These are phyloP conservation scores for Pipistrellus pygmaeus DNA, from an alignment of 2,797 vertebrate genomes.

Conservation along the genomic window DNA sequence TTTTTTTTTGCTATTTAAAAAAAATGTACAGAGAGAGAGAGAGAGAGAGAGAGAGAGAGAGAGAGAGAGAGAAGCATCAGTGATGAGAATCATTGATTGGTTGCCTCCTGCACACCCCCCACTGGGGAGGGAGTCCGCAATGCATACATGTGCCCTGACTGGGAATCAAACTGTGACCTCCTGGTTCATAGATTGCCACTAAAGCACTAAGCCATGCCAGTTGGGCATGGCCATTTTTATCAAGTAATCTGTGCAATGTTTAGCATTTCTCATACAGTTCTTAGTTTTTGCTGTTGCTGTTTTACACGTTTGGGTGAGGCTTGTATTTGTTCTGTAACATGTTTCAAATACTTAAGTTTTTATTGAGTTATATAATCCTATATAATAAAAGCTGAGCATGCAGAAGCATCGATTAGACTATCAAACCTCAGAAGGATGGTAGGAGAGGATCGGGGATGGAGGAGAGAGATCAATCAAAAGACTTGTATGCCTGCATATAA, in stretches of 20 bases:
- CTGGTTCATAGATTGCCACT: not conserved
- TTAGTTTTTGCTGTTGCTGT: not conserved
- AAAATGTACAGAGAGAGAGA: too few relatives aligned
- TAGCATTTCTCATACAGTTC: not conserved
- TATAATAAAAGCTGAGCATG: too few relatives aligned
- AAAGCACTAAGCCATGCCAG: not conserved
- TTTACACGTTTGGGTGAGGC: not conserved
- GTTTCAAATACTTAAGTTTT: not conserved
- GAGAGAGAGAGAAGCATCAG: not conserved
- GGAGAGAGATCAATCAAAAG: too few relatives aligned
- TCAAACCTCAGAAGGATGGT: too few relatives aligned
- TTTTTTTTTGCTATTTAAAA: not conserved
- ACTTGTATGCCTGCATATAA: too few relatives aligned
- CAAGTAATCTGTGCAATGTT: not conserved
- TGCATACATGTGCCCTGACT: not conserved
- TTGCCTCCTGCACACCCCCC: not conserved
- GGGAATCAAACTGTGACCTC: not conserved
- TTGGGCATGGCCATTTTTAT: not conserved
- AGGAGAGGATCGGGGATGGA: too few relatives aligned
- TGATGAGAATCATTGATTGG: not conserved
- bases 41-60: not conserved
- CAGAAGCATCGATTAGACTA: too few relatives aligned
- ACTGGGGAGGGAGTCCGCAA: not conserved
- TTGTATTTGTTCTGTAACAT: not conserved
- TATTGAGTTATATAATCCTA: not conserved